Percentiles rank a stretch among this genome's conserved stretches.
Evolutionary conservation across 1,140 invertebrate genomes (phyloP).

Genomic region (Chironomus tepperi): DNA sequence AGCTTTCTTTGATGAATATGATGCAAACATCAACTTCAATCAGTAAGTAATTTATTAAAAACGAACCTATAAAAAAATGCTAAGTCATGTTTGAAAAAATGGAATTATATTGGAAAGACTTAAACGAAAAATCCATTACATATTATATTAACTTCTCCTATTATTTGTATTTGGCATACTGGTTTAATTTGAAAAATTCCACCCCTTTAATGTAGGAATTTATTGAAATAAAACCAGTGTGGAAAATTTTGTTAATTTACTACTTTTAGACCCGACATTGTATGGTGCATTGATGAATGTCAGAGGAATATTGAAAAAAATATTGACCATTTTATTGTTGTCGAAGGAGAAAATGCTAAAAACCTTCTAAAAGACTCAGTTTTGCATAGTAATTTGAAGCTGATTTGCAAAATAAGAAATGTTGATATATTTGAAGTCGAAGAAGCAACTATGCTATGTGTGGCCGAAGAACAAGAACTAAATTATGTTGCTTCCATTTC

Average conservation of each 20-base stretch:
- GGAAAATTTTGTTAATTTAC: not conserved
- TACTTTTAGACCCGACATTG: not conserved
- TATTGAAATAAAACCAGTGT: too few species aligned
- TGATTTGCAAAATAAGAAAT: not conserved
- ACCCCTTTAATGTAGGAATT: too few species aligned
- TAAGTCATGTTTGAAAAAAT: too few species aligned
- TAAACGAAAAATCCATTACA: too few species aligned
- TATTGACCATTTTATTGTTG: not conserved
- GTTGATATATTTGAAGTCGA: not conserved
- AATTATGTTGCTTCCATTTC: constrained; percentile 23
- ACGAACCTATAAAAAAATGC: not conserved
- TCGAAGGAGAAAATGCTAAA: not conserved
- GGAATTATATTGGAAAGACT: too few species aligned
- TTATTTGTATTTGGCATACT: too few species aligned
- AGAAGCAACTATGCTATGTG: not conserved
- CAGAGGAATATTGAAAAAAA: not conserved
- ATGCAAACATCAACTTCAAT: not conserved
- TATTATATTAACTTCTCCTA: too few species aligned
- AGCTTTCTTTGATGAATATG: not conserved
- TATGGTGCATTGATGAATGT: not conserved
- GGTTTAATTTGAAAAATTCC: too few species aligned
- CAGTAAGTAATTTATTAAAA: not conserved
- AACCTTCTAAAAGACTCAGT: not conserved
- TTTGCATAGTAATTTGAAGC: not conserved
- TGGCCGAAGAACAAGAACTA: not conserved